Evolutionary conservation across 2,113 vertebrate species (phyloP), one percentile per base, ranked within the genome.

Genomic region (Butastur rufipennis): DNA sequence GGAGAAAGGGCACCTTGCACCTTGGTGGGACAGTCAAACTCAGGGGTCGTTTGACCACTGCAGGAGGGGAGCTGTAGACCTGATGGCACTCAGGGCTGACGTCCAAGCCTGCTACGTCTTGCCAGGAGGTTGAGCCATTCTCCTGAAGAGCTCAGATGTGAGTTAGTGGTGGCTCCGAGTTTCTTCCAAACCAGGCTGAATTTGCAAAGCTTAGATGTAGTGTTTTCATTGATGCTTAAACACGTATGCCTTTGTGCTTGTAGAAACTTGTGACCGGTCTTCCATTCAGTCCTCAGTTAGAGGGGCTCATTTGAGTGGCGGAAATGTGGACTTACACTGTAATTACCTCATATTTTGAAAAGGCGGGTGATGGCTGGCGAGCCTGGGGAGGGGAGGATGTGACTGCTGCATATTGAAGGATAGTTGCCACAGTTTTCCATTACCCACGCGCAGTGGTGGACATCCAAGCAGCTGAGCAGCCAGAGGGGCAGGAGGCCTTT

Each of bases 321-420:
- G 13, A 74, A 88, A n/a, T 2, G 0, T 4, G 11, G 9, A n/a
- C 61, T 95, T 81, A 18, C 7, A 7, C 20, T 52, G 26, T 38
- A 43, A 53, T 74, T 31, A 16, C 13, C 70, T 90, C 8, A 2
- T 61, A 25, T 88, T 74, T 92, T 82, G 20, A 48, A 71, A 74
- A 71, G n/a, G 48, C 1, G 0, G 34, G 27, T 67, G 27, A 9
- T 7, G 1, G 16, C 73, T 68, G 29, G 18, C 0, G 1, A 62
- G 62, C 16, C 48, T 34, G 48, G 16, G 15, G 31, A 61, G 31
- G 10, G 6, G 10, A 73, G 23, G 53, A 72, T 48, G 27, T 55
- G 59, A 10, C 70, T 91, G 58, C 73, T 84, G 7, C 1, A 0
- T 45, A 2, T 12, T 58, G 73, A 55, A 81, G 74, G 70, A 50